Evolutionary conservation across 1,140 invertebrate genomes (phyloP), one percentile per base, ranked within the genome.

Genomic region (Papilio polytes): DNA sequence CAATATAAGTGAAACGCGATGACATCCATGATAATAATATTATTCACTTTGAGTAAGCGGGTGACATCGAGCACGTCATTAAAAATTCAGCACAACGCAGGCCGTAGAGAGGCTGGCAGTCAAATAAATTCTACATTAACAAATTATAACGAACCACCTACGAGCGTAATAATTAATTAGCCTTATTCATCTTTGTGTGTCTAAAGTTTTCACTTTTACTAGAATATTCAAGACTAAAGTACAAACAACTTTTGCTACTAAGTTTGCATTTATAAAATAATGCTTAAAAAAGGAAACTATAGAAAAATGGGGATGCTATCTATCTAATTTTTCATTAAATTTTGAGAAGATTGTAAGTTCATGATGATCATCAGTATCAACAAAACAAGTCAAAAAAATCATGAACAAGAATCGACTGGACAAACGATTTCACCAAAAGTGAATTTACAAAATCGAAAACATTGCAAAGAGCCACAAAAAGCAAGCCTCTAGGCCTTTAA

Each of bases 111-210:
- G 63, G 26, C 26, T 70, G 26, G 12, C 10, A 70, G 26, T 6
- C 13, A 70, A 70, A 70, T 36, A 70, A 36, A 70, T 70, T 13
- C 63, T 70, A 70, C 63, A 70, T 70, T 70, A 70, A 70, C 26
- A 70, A 70, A 31, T 56, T 56, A 56, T 56, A 70, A 31, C 63
- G 26, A 12, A 26, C 59, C 22, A 63, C 22, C 59, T 63, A 26
- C 59, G 22, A 22, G 9, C 13, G 8, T 26, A 63, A 63, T 63
- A 63, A 63, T 63, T 26, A 63, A 63, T 13, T 26, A 63, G 20
- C 59, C 22, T 63, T 13, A 63, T 63, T 63, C 22, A 63, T 63
- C 20, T 63, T 63, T 63, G 18, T 7, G 59, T 63, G 59, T 13
- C 22, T 26, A 63, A 63, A 63, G 59, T 63, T 22, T 63, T 63